phyloP scores from a whole-genome alignment of 2,888 invertebrate genomes.

The Rugalucina vietnamica region DNA sequence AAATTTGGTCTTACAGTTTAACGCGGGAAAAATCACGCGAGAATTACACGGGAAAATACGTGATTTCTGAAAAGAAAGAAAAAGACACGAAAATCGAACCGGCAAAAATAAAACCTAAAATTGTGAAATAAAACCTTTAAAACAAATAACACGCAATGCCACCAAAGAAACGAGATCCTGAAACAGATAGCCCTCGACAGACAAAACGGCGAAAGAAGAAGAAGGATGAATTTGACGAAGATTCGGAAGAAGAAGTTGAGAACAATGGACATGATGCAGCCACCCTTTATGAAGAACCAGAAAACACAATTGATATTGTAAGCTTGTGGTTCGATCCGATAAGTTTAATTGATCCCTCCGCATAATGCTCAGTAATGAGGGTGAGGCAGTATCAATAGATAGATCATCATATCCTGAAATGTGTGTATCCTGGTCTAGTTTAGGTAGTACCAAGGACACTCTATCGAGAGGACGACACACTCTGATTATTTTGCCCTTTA shows the following conservation, averaged over 20 bases:
- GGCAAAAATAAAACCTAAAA: conserved; percentile 48
- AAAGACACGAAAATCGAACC: conserved; percentile 62
- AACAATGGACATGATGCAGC: conserved; percentile 61
- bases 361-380: no score
- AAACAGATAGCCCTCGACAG: conserved; percentile 67
- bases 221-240: conserved; percentile 67
- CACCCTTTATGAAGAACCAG: conserved; percentile 52
- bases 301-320: conserved; percentile 65
- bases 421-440: no score
- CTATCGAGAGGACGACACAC: no score
- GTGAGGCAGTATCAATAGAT: no score
- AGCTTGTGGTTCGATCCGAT: no score
- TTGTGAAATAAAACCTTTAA: background rate
- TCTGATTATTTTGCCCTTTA: no score
- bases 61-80: conserved; percentile 57
- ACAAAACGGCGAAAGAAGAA: conserved; percentile 75
- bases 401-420: no score
- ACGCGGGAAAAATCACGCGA: conserved; percentile 52
- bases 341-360: no score
- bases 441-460: no score
- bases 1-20: background rate
- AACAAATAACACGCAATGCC: conserved; percentile 61
- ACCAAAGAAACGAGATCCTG: conserved; percentile 75
- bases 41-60: conserved; percentile 53
- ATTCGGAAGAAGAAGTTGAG: conserved; percentile 52